Evolutionary conservation across 1,140 invertebrate species (phyloP), one percentile per base, ranked within the genome.

Genomic region (Pogonomyrmex barbatus): DNA sequence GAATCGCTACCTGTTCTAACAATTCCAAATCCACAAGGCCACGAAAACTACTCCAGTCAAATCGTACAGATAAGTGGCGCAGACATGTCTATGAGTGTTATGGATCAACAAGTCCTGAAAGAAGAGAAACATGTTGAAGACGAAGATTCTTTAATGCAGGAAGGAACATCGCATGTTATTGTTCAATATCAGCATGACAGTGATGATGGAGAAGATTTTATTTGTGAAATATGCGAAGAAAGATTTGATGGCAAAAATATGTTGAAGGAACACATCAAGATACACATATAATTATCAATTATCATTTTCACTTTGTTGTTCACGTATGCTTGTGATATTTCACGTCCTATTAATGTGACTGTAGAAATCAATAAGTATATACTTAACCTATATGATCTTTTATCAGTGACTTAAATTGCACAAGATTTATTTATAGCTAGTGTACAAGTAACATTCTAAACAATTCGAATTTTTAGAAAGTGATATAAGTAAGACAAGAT

Each of bases 191-290:
- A 84, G 9, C 65, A 81, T 2, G 89, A 92, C 2, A 91, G 86
- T 4, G 92, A 95, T 9, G 90, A 88, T 1, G 90, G 76, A 42
- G 90, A 90, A 10, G 92, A 93, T 78, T 86, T 93, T 42, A 82
- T 92, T 12, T 95, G 94, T 71, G 93, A 92, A 9, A 94, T 95
- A 78, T 95, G 94, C 58, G 94, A 94, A 0, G 93, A 94, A 78
- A 93, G 93, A 58, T 95, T 95, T 86, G 83, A 88, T 24, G 91
- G 94, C 42, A 95, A 95, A 87, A 90, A 88, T 60, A 89, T 91
- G 42, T 88, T 95, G 8, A 95, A 94, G 93, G 94, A 94, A 63
- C 94, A 95, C 78, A 94, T 95, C 30, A 95, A 95, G 81, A 93
- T 92, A 87, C 94, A 95, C 78, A 94, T 95, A 89, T 94, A 95